These are phyloP conservation scores for Smithornis capensis DNA, from an alignment of 2,113 vertebrate genomes.

Conservation along the genomic window DNA sequence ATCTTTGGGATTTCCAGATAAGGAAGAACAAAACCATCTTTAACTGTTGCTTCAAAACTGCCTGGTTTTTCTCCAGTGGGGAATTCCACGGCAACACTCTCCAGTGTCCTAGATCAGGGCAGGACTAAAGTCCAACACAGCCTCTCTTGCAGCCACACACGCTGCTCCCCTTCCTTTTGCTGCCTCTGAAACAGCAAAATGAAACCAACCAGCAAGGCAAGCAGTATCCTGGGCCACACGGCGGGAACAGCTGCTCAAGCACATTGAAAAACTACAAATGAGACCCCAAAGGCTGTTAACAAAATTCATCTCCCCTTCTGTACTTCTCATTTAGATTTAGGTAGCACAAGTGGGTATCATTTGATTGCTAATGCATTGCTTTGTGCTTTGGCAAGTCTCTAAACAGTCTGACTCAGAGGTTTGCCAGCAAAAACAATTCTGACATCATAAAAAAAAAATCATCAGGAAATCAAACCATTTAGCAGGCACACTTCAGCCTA, in stretches of 20 bases:
- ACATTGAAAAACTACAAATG: accelerated
- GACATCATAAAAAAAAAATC: background rate
- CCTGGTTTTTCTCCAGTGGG: background rate
- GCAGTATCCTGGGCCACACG: background rate
- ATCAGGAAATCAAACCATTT: background rate
- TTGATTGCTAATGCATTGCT: background rate
- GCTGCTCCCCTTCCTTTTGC: background rate
- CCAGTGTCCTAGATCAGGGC: background rate
- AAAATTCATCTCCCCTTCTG: background rate
- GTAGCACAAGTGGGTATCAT: background rate
- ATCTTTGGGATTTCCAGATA: background rate
- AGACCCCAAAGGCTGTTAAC: background rate
- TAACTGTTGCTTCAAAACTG: background rate
- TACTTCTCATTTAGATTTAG: background rate
- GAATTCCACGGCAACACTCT: background rate
- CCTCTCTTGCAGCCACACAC: background rate
- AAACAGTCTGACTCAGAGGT: background rate
- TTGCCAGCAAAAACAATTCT: background rate
- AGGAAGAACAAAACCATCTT: background rate
- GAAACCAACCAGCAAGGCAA: background rate
- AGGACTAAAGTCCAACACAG: background rate
- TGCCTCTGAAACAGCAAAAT: background rate
- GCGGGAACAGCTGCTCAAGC: background rate
- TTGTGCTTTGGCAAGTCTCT: background rate
- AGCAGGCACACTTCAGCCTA: background rate